Conservation (phyloP, 2,113 vertebrate species). For the Morone saxatilis region DNA sequence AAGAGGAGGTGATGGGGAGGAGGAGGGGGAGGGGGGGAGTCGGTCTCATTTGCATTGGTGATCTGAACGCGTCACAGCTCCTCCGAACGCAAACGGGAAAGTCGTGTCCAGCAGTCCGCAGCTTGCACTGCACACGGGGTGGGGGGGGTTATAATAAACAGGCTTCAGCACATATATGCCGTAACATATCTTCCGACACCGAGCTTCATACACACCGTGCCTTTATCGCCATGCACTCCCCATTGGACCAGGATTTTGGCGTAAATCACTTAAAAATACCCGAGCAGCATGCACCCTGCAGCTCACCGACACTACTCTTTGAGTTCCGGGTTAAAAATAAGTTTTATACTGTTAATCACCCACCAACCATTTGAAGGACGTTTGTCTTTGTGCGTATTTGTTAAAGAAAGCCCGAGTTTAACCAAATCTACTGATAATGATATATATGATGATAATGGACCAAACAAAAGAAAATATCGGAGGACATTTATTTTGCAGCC, state of each 20-base stretch:
- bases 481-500: neutral
- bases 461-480: neutral
- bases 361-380: constrained; percentile 24
- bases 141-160: neutral
- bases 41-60: constrained; percentile 79
- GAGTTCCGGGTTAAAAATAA: neutral
- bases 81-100: constrained; percentile 28
- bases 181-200: neutral
- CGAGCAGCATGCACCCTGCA: neutral
- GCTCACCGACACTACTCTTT: neutral
- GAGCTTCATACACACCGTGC: neutral
- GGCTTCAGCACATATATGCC: neutral
- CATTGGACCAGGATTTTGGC: neutral
- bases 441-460: neutral
- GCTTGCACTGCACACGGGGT: constrained; percentile 7
- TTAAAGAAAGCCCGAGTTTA: neutral
- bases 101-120: constrained; percentile 55
- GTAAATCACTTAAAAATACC: neutral
- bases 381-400: neutral
- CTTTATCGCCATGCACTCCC: neutral
- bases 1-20: constrained; percentile 14
- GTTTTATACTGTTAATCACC: neutral
- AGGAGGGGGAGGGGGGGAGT: constrained; percentile 16
- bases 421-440: neutral
- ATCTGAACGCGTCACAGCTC: constrained; percentile 73